Evolutionary conservation across 2,797 vertebrate species (phyloP), one percentile per base, ranked within the genome.

Genomic region (Typhlichthys eigenmanni): DNA sequence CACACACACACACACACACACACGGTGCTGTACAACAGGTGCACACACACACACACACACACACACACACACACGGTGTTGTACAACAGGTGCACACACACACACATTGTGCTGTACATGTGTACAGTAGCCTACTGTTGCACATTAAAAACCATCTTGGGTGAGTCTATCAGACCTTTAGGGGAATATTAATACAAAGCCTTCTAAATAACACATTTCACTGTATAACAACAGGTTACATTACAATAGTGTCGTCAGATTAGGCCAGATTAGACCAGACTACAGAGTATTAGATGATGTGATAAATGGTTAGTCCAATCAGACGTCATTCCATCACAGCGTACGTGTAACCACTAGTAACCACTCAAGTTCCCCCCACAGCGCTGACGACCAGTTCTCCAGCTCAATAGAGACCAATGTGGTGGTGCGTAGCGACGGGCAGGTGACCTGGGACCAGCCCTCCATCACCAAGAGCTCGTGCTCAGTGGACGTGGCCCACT

Each of bases 401-500:
- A 90, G 92, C 76, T 94, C 95, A 0, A 92, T 95, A 92, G 94
- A 95, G 88, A 97, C 94, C 64, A 96, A 96, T 2, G 95, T 95
- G 52, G 95, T 95, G 10, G 86, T 98, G 57, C 86, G 89, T n/a
- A 84, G 91, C 0, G 91, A 97, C 0, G 95, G 96, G 0, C 87
- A 87, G 32, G 87, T 96, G 66, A 90, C 83, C 84, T 96, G 95
- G 96, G 95, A 96, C 80, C 90, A 94, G 0, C 95, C 96, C 0
- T 93, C 94, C 88, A 96, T 96, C 87, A 95, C 94, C 16, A 95
- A 95, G 76, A 96, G 95, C 85, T 97, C 95, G 52, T 96, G 95
- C 86, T 94, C 92, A 0, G 95, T 96, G 73, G 95, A 98, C 0
- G 95, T 96, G 69, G 94, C 94, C 1, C 95, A 93, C 83, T 97